These are phyloP conservation scores for Morone saxatilis DNA, from an alignment of 2,113 vertebrate genomes.

Conservation along the genomic window DNA sequence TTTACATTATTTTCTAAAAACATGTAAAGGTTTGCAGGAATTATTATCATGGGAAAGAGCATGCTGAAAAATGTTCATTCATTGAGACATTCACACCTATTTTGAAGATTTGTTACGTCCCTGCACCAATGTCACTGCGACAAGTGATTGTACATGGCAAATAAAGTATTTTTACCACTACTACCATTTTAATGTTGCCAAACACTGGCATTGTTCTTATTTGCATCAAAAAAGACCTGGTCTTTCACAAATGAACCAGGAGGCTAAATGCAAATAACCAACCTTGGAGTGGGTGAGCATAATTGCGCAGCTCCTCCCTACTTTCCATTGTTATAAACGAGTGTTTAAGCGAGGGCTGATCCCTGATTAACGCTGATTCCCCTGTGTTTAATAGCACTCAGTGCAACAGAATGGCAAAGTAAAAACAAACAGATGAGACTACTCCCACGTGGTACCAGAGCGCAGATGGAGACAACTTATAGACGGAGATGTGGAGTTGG, in stretches of 20 bases:
- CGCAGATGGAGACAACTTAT: conserved; percentile 79
- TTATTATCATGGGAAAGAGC: neutral
- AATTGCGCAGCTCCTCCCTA: conserved; percentile 58
- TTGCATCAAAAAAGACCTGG: conserved; percentile 32
- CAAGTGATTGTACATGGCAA: neutral
- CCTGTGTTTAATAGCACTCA: conserved; percentile 74
- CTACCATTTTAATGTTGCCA: neutral
- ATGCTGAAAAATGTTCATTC: neutral
- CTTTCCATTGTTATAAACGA: conserved; percentile 43
- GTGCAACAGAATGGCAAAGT: conserved; percentile 71
- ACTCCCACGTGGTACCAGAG: conserved; percentile 68
- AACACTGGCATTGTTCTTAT: conserved; percentile 5
- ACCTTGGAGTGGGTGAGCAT: conserved; percentile 54
- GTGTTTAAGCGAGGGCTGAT: conserved; percentile 66
- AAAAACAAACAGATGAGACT: conserved; percentile 81
- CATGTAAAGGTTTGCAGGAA: neutral
- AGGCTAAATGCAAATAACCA: conserved; percentile 61
- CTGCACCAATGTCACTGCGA: neutral
- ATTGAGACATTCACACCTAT: neutral
- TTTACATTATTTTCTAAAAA: neutral
- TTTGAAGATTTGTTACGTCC: conserved; percentile 1
- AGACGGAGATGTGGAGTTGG: conserved; percentile 73
- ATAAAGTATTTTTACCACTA: neutral
- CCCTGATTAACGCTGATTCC: conserved; percentile 73
- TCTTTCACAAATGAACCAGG: conserved; percentile 44